Base-by-base conservation (phyloP, 2,113 vertebrate genomes). In the Capricornis sumatraensis region DNA sequence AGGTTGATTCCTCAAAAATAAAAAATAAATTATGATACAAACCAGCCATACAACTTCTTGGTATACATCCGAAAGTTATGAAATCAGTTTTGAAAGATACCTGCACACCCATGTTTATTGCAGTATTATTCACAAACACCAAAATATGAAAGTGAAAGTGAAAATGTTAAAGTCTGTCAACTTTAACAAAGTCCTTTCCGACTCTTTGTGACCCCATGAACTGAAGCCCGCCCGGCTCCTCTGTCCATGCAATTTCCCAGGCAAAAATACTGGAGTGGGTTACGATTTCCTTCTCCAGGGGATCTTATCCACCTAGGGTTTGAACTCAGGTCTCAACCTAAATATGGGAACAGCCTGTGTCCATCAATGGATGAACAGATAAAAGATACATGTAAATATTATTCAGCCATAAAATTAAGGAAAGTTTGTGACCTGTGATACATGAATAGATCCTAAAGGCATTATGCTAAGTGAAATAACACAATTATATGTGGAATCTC, bases 221-320 rank as follows among this genome's bases (percentile, higher is more conserved):
- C 64, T 71, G 67, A 71, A 23, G n/a, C 67, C n/a, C 0, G 0
- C n/a, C n/a, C 0, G 5, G 67, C n/a, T 71, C 19, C n/a, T 71
- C 67, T 12, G n/a, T 71, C n/a, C n/a, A 12, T 5, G 2, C 19
- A 71, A 40, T 71, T 71, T 40, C n/a, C 19, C 67, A 71, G 67
- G 67, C 67, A 71, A 71, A n/a, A 40, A 36, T 40, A 71, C n/a
- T 40, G 19, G 67, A 71, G n/a, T 71, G 9, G 67, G 67, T 11
- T 71, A 71, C 1, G 0, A 71, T 71, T 71, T 40, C n/a, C 19
- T 36, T 71, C 19, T 71, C n/a, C 19, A 71, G n/a, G n/a, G 9
- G 19, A 71, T 36, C 67, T 40, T 71, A 71, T 19, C 9, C 19
- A 71, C 5, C 5, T 19, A 36, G 67, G 19, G 19, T 23, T 23